Base-by-base conservation (phyloP, 2,113 vertebrate species). In the Rynchops niger region DNA sequence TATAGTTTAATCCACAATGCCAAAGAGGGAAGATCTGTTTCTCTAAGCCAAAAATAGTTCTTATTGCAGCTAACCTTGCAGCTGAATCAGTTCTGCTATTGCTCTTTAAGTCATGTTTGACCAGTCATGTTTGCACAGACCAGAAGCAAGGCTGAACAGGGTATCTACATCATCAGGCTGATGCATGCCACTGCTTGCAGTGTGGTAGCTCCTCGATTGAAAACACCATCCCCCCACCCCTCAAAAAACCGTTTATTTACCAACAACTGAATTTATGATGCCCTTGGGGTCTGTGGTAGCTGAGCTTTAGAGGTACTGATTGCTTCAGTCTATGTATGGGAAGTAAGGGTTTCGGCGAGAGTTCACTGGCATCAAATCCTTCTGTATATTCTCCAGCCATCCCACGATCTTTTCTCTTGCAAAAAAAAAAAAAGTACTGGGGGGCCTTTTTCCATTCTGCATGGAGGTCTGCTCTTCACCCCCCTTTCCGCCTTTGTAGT, bases 21-120 rank as follows among this genome's bases (percentile, higher is more conserved):
- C 63, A 70, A 82, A 95, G 88, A 93, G 88, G 92, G 82, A 93
- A 94, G 77, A 27, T 66, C 67, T 93, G 38, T 83, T 92, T 92
- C 93, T 90, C 50, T 43, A 47, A 81, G 76, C 79, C 14, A 4
- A 67, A 86, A 92, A 88, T 71, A 93, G 76, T 73, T 88, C 65
- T 81, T 63, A 43, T 3, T 76, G 93, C 84, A 87, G 76, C 65
- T 55, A 90, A 49, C 76, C 32, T 82, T 90, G 79, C 42, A 78
- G 83, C 72, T 74, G 86, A 67, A 49, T 82, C 80, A 42, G 69
- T 86, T 86, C 88, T 90, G 67, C 82, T 90, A 1, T 70, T 81
- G 67, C 88, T 90, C 40, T 50, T 88, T 25, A 58, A 80, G 71
- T 49, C 26, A 3, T 20, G 55, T 88, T 90, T 80, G 85, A 93